Percentiles rank a stretch among this genome's conserved stretches.
phyloP scores from a whole-genome alignment of 1,140 invertebrate species.

The Drosophila sucinea region DNA sequence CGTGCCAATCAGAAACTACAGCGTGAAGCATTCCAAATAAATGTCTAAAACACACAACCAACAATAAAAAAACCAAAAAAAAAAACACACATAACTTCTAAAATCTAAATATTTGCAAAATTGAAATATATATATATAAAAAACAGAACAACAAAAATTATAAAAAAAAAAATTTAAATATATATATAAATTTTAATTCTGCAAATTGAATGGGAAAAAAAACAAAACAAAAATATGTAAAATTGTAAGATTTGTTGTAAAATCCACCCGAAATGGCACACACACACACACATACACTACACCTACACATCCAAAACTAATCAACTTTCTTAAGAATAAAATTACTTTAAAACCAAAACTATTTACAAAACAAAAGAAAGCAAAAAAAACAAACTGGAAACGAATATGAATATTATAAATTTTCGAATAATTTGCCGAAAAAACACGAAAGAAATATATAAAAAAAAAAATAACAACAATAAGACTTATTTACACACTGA shows the following conservation, averaged over 20 bases:
- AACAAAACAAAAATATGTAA: slow-evolving; percentile 24
- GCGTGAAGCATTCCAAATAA: slow-evolving; percentile 88
- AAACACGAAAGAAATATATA: not conserved
- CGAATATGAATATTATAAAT: slow-evolving; percentile 4
- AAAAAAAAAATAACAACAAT: slow-evolving; percentile 29
- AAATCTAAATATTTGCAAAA: slow-evolving; percentile 53
- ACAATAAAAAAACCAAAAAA: slow-evolving; percentile 14
- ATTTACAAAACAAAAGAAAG: not conserved
- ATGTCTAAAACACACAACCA: slow-evolving; percentile 84
- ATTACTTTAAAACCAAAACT: slow-evolving; percentile 31
- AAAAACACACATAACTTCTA: slow-evolving; percentile 17
- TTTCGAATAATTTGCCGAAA: slow-evolving; percentile 3
- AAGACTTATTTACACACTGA: slow-evolving; percentile 81
- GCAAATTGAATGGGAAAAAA: slow-evolving; percentile 17
- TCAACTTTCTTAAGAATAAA: slow-evolving; percentile 24
- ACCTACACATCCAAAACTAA: slow-evolving; percentile 34
- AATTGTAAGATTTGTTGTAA: slow-evolving; percentile 70
- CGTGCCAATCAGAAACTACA: slow-evolving; percentile 85
- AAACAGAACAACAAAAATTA: slow-evolving; percentile 15
- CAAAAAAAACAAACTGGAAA: not conserved
- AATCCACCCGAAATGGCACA: slow-evolving; percentile 53
- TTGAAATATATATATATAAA: slow-evolving; percentile 43
- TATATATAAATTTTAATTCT: slow-evolving; percentile 8
- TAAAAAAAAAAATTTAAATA: slow-evolving; percentile 8
- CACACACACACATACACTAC: slow-evolving; percentile 26